Evolutionary conservation across 2,113 vertebrate genomes (phyloP), one percentile per base, ranked within the genome.

Genomic region (Sinocyclocheilus anshuiensis): DNA sequence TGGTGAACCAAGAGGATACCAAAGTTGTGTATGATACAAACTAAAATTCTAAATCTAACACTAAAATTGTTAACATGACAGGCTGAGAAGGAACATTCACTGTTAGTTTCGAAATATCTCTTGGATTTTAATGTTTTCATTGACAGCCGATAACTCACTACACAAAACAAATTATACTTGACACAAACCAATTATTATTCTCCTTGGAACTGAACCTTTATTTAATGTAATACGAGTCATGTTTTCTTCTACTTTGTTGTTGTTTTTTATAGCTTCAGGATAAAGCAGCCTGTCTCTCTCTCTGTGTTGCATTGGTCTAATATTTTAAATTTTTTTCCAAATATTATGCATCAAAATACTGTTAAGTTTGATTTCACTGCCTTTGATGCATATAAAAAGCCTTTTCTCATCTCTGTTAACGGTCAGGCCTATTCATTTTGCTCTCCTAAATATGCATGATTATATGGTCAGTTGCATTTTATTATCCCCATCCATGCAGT

Each of bases 391-490:
- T 39, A 20, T 69, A 71, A 72, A 71, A 72, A 39, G 18, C 9
- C 0, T 39, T 22, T 72, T 42, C 36, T 72, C 69, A 72, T 72
- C 9, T 20, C 33, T 42, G 10, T 72, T 72, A 72, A 72, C 1
- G 36, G 9, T 2, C 9, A 22, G 33, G 33, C 69, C 33, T 42
- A 39, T 72, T 72, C 18, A 39, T 72, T 72, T 72, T 72, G 8
- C 33, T 72, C 4, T 39, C 69, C 4, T 42, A 72, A 72, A 72
- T 72, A 72, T 72, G 36, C 36, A 42, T 72, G 36, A 72, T 72
- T 72, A 72, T 72, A 72, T 72, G 36, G 69, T 72, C 69, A 42
- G 69, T 42, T 42, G 69, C 33, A 20, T 72, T 39, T 72, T 72
- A 72, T 39, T 39, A 72, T 39, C 39, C 20, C 18, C 69, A 11